Conservation (phyloP, 2,113 vertebrate species). For the Paedocypris sp. region DNA sequence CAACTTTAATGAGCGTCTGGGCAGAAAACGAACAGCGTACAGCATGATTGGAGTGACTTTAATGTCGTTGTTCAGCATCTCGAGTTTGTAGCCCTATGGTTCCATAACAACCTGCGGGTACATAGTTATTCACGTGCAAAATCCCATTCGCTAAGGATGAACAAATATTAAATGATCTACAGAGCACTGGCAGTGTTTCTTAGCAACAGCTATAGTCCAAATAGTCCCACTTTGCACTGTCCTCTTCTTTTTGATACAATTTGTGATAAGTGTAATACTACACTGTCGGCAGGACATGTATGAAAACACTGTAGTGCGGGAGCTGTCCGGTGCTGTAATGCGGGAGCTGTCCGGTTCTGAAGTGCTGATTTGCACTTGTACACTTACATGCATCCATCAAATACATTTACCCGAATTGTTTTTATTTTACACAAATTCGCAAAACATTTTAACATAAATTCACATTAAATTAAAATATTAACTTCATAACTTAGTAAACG, state of each 20-base stretch:
- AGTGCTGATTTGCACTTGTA: background rate
- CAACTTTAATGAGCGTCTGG: background rate
- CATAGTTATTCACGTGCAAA: slow-evolving; percentile 16
- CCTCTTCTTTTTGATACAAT: slow-evolving; percentile 20
- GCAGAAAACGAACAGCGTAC: background rate
- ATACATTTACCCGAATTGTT: no score
- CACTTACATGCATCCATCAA: no score
- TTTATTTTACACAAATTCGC: no score
- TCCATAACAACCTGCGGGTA: slow-evolving; percentile 7
- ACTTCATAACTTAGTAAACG: no score
- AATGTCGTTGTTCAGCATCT: background rate
- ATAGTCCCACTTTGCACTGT: slow-evolving; percentile 24
- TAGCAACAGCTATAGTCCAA: slow-evolving; percentile 32
- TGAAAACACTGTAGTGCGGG: background rate
- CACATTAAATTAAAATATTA: no score
- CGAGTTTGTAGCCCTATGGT: background rate
- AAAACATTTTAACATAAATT: no score
- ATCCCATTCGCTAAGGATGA: slow-evolving; percentile 36
- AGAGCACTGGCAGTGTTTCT: slow-evolving; percentile 24
- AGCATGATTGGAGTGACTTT: background rate
- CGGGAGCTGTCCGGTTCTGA: background rate
- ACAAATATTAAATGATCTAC: slow-evolving; percentile 33
- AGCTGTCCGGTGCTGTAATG: slow-evolving; percentile 29
- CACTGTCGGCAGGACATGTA: background rate
- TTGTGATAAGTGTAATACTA: background rate